These are phyloP conservation scores for Miichthys miiuy DNA, from an alignment of 2,797 vertebrate genomes.

Conservation along the genomic window DNA sequence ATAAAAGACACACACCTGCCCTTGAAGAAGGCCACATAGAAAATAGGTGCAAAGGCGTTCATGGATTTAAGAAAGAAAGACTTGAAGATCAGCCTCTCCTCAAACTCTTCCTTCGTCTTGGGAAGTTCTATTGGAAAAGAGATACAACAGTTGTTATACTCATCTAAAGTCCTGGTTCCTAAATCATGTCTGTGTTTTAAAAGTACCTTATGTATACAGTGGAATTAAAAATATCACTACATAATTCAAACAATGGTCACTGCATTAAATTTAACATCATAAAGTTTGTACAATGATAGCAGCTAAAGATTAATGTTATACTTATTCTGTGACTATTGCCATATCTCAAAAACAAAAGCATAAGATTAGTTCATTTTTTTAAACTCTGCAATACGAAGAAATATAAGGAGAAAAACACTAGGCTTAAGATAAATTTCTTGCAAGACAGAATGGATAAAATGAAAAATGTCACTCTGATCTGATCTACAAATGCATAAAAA, in stretches of 20 bases:
- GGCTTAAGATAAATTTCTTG: neutral
- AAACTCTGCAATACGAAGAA: neutral
- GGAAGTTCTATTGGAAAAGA: constrained; percentile 89
- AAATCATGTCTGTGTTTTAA: neutral
- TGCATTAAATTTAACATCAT: neutral
- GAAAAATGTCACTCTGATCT: neutral
- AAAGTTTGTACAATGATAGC: neutral
- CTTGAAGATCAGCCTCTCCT: constrained; percentile 95
- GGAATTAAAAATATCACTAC: neutral
- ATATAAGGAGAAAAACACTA: neutral
- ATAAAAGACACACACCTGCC: constrained; percentile 88
- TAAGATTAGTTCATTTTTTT: no score
- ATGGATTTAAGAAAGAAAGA: constrained; percentile 98
- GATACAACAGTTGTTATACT: neutral
- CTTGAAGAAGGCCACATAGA: constrained; percentile 99
- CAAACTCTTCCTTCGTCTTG: constrained; percentile 95
- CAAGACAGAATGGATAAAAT: neutral
- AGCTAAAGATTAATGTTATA: neutral
- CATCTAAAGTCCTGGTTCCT: neutral
- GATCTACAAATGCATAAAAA: neutral
- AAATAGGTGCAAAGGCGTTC: constrained; percentile 97
- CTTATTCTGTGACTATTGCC: neutral
- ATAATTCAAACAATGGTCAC: neutral
- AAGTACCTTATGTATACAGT: neutral
- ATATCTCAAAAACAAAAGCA: neutral